phyloP scores from a whole-genome alignment of 2,888 invertebrate species.

The Coecobrya sp. region DNA sequence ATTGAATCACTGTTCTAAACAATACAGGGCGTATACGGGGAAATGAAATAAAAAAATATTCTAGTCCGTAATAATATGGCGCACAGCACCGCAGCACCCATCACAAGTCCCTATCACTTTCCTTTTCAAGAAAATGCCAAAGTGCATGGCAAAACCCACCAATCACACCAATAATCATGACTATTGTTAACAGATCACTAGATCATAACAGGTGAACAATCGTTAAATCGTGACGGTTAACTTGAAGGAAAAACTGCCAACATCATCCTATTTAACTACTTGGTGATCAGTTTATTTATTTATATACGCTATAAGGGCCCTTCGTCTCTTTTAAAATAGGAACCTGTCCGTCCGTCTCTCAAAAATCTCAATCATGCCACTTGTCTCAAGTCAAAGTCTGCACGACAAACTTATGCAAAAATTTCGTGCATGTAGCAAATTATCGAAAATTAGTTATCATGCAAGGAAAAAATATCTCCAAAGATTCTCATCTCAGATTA shows the following conservation, averaged over 20 bases:
- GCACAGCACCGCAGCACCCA: no score
- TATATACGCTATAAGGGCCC: background rate
- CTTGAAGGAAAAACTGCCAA: background rate
- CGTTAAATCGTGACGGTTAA: background rate
- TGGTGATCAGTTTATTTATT: background rate
- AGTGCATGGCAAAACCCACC: background rate
- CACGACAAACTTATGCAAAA: no score
- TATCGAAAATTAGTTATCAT: no score
- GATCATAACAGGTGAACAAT: background rate
- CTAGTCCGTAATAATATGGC: no score
- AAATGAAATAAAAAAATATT: background rate
- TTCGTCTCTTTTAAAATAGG: background rate
- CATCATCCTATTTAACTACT: background rate
- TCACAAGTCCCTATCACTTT: conserved; percentile 11
- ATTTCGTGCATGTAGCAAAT: no score
- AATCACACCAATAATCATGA: conserved; percentile 23
- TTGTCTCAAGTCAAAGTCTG: no score
- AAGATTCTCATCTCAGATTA: no score
- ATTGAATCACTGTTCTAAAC: background rate
- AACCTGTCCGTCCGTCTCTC: no score
- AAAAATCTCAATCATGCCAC: no score
- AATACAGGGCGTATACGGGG: background rate
- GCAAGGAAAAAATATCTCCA: no score
- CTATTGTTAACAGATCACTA: background rate
- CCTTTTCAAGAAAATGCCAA: background rate